Base-by-base conservation (phyloP, 2,797 vertebrate genomes). In the Odontamblyopus rebecca region DNA sequence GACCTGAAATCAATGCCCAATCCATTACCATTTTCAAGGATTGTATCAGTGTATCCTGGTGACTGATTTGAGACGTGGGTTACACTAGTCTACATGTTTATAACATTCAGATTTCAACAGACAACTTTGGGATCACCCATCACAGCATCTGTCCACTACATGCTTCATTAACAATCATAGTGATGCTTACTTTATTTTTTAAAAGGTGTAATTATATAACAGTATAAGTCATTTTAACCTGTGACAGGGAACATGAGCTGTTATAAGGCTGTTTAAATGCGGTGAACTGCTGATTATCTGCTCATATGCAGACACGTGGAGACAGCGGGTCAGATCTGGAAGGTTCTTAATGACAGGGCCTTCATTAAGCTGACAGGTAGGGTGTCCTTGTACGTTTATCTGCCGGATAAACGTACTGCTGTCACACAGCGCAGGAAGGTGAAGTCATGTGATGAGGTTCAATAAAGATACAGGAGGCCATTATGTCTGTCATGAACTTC, bases 361-460 rank as follows among this genome's bases (percentile, higher is more conserved):
- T 74, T 71, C 23, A 74, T 67, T 48, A 50, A 32, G 27, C 27
- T 67, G 63, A 67, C 71, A 67, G 61, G 19, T 60, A 50, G 72
- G 61, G 44, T 61, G 71, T 15, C 26, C 9, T 4, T 53, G 54
- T 65, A 18, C n/a, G n/a, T 32, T 38, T 76, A 11, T 19, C 48
- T 41, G 57, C 59, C 32, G 54, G 71, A 63, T 44, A 23, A 23
- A 23, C 23, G 23, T 23, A 23, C 23, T 23, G 23, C 32, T 60
- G 23, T 44, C 19, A 67, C 27, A 15, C 6, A 41, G 57, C 53
- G 61, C 7, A 51, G 11, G n/a, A 60, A 61, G 68, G 56, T 18
- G 62, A 53, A 32, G 15, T 23, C 63, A 61, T 8, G 62, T 63
- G 57, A 70, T 32, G 41, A 59, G 13, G 57, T 74, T 74, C 50